Evolutionary conservation across 2,113 vertebrate genomes (phyloP), one percentile per base, ranked within the genome.

Genomic region (Reinhardtius hippoglossoides): DNA sequence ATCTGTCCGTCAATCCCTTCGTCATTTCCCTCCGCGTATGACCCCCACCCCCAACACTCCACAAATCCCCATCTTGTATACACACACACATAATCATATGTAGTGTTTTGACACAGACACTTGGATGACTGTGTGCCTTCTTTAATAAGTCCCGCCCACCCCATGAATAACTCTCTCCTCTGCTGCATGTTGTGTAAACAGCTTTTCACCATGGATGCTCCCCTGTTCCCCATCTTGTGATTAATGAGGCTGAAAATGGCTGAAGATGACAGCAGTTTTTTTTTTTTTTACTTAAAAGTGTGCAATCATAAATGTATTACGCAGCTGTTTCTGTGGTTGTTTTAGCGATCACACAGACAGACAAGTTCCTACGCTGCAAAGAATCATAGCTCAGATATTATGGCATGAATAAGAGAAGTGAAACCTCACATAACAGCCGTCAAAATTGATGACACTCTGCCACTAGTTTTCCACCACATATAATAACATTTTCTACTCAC

Each of bases 1-100:
- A 92, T 91, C 88, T 92, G 92, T 89, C 76, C 48, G 75, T 78
- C 54, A 7, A 74, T 82, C 81, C 69, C 58, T 52, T 54, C 21
- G 61, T 68, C 66, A 84, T 50, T 65, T 82, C 81, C 69, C 68
- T 72, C 67, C 69, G 61, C 42, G 57, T 54, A 82, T 59, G 63
- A 86, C 63, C 57, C 20, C 50, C 1, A 52, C 61, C 76, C 70
- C 72, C 73, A 65, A 56, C 73, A 67, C 42, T 54, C 44, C 46
- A 78, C 44, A 75, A 70, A 71, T 57, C 54, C 71, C 71, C 37
- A 12, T 7, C 35, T 50, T 16, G 18, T 3, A 5, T 5, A 48
- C 15, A 48, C 46, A 48, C 46, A 48, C 16, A 68, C 14, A 3
- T 21, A 23, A 37, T 84, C 58, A 76, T 85, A 73, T 42, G 67